Percentiles rank a stretch among this genome's conserved stretches.
Evolutionary conservation across 2,113 vertebrate species (phyloP).

Genomic region (Maccullochella peelii): DNA sequence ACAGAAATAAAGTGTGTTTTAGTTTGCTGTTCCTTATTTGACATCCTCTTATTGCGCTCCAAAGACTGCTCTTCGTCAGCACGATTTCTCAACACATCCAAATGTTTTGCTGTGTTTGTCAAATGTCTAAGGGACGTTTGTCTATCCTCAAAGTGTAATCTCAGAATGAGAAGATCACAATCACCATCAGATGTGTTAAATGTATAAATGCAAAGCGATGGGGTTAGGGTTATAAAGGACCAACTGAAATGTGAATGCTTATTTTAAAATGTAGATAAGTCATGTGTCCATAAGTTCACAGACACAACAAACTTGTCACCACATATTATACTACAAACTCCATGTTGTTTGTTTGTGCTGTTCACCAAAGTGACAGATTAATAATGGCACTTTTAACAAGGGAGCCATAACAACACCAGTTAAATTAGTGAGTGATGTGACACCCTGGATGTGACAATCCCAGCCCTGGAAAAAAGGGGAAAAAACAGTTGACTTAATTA

Average conservation of each 20-base stretch:
- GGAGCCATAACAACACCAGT: slow-evolving; percentile 13
- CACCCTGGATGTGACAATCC: slow-evolving; percentile 48
- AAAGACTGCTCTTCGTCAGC: slow-evolving; percentile 65
- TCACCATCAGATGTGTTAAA: neutral
- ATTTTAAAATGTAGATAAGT: neutral
- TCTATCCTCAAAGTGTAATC: neutral
- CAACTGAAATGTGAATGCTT: neutral
- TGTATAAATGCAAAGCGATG: neutral
- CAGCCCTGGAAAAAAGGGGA: slow-evolving; percentile 37
- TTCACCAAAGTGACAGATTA: slow-evolving; percentile 45
- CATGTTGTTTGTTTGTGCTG: slow-evolving; percentile 29
- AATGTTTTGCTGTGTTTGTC: slow-evolving; percentile 38
- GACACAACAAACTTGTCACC: slow-evolving; percentile 12
- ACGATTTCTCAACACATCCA: slow-evolving; percentile 64
- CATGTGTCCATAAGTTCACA: neutral
- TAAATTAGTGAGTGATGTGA: slow-evolving; percentile 16
- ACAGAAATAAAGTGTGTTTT: slow-evolving; percentile 76
- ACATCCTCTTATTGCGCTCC: slow-evolving; percentile 80
- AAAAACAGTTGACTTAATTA: neutral
- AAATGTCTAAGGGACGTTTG: slow-evolving; percentile 21
- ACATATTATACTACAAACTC: neutral
- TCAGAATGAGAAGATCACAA: neutral
- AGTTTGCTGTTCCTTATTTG: slow-evolving; percentile 80
- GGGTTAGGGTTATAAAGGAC: neutral
- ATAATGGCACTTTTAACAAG: slow-evolving; percentile 37